Percentiles rank a stretch among this genome's conserved stretches.
These are phyloP conservation scores for Morpho helenor DNA, from an alignment of 2,888 invertebrate species.

Conservation along the genomic window DNA sequence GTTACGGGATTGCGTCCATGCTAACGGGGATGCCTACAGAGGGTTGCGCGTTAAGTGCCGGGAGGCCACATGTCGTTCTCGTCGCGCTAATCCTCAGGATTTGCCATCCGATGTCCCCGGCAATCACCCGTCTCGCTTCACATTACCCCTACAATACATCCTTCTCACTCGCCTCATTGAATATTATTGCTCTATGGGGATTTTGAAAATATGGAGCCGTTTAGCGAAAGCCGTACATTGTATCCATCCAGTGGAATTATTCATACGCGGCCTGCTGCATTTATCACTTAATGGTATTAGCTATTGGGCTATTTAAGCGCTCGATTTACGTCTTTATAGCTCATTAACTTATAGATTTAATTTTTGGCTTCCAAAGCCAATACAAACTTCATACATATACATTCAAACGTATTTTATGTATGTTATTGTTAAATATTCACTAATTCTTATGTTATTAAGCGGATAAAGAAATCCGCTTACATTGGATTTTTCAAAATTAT, in stretches of 20 bases:
- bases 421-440: too few species aligned
- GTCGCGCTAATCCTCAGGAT: constrained; percentile 77
- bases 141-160: constrained; percentile 44
- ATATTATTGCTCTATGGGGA: constrained; percentile 79
- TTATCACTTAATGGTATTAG: constrained; percentile 79
- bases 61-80: constrained; percentile 77
- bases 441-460: too few species aligned
- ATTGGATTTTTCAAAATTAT: too few species aligned
- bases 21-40: constrained; percentile 35
- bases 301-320: constrained; percentile 73
- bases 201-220: constrained; percentile 79
- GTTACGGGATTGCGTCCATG: constrained; percentile 36
- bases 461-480: too few species aligned
- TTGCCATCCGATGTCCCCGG: constrained; percentile 72
- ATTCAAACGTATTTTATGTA: too few species aligned
- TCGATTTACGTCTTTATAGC: constrained; percentile 68
- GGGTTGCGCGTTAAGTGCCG: constrained; percentile 64
- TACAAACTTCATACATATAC: too few species aligned
- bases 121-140: constrained; percentile 48
- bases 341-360: not conserved
- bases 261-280: constrained; percentile 73
- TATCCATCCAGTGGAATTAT: constrained; percentile 76
- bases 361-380: not conserved
- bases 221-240: constrained; percentile 77
- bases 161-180: constrained; percentile 71